phyloP scores from a whole-genome alignment of 2,888 invertebrate genomes.

The Thecophora atra region DNA sequence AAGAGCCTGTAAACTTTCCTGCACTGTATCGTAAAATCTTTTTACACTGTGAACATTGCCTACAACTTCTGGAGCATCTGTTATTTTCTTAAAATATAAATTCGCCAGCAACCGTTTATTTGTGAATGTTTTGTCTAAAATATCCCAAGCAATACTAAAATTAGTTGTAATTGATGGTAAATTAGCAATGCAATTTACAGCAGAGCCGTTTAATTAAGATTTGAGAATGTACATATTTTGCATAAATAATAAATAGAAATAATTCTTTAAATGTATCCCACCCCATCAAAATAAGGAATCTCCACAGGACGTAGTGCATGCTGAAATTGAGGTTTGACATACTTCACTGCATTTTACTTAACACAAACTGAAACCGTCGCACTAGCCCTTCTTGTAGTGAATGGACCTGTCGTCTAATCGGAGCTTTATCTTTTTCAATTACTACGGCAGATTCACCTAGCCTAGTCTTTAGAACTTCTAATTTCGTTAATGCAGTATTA shows the following conservation, averaged over 20 bases:
- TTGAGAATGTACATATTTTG: neutral
- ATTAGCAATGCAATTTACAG: neutral
- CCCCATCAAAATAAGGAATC: neutral
- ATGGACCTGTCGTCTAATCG: neutral
- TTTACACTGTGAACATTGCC: neutral
- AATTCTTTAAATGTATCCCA: neutral
- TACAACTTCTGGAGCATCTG: slow-evolving; percentile 9
- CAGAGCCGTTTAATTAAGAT: neutral
- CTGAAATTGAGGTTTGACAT: neutral
- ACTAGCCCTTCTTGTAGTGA: neutral
- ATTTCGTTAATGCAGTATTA: neutral
- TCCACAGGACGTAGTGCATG: neutral
- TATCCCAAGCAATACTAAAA: neutral
- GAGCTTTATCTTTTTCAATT: neutral
- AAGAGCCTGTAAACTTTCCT: neutral
- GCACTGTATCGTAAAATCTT: neutral
- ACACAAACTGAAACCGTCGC: neutral
- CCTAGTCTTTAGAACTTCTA: neutral
- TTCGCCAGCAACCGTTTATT: neutral
- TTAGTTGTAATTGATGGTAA: neutral
- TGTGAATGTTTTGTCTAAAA: neutral
- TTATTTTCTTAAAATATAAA: neutral
- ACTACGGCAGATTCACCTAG: neutral
- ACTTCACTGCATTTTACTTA: neutral
- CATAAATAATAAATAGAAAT: neutral